A percentile compares a stretch with the other conserved stretches of the same genome.
Evolutionary conservation across 2,888 invertebrate species (phyloP).

Genomic region (Portevinia maculata): DNA sequence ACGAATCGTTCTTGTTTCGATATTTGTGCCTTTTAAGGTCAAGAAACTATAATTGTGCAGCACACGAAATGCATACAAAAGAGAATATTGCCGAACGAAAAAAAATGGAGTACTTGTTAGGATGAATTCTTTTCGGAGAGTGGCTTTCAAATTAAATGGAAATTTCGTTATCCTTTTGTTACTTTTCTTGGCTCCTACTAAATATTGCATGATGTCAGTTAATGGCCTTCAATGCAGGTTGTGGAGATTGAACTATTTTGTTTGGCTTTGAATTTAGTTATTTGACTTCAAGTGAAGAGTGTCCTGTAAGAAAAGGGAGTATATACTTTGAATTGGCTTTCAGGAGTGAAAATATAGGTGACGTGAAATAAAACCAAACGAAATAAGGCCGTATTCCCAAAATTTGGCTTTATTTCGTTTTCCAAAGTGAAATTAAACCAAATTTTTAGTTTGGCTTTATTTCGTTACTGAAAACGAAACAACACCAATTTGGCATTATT

Average conservation of each 20-base stretch:
- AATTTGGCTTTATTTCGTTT: too few species aligned
- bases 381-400: too few species aligned
- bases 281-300: too few species aligned
- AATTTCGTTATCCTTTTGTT: slow-evolving; percentile 50
- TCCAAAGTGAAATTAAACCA: too few species aligned
- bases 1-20: slow-evolving; percentile 15
- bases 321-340: slow-evolving; percentile 11
- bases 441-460: too few species aligned
- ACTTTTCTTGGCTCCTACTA: slow-evolving; percentile 30
- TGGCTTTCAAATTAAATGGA: slow-evolving; percentile 54
- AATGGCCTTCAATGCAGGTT: slow-evolving; percentile 42
- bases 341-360: too few species aligned
- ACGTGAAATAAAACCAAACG: too few species aligned
- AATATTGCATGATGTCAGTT: slow-evolving; percentile 51
- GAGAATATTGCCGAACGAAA: slow-evolving; percentile 12
- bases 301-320: too few species aligned
- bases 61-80: slow-evolving; percentile 37
- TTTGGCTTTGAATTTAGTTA: too few species aligned
- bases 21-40: slow-evolving; percentile 45
- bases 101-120: background rate
- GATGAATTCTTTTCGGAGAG: slow-evolving; percentile 28
- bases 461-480: too few species aligned
- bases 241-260: background rate
- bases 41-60: slow-evolving; percentile 70
- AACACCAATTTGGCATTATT: too few species aligned